A percentile compares a stretch with the other conserved stretches of the same genome.
These are phyloP conservation scores for Epirrhoe tristata DNA, from an alignment of 2,888 invertebrate species.

Conservation along the genomic window DNA sequence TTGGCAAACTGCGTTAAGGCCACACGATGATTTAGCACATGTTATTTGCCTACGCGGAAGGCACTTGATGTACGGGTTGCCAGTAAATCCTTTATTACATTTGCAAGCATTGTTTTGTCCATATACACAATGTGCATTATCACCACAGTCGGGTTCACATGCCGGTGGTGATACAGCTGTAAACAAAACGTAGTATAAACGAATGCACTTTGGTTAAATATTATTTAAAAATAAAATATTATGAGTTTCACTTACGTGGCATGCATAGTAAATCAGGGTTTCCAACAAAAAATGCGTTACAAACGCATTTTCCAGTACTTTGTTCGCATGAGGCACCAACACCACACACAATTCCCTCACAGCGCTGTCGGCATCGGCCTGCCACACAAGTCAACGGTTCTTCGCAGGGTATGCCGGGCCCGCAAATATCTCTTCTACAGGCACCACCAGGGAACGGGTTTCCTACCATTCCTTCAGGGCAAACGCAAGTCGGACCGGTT, in stretches of 20 bases:
- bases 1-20: conserved; percentile 91
- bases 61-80: conserved; percentile 95
- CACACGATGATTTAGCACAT: conserved; percentile 90
- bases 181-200: conserved; percentile 49
- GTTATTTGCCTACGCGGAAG: conserved; percentile 88
- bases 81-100: conserved; percentile 93
- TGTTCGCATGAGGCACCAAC: conserved; percentile 94
- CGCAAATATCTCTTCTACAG: conserved; percentile 93
- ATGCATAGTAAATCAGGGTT: conserved; percentile 95
- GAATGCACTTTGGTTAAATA: too few species aligned
- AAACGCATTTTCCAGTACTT: conserved; percentile 92
- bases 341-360: conserved; percentile 94
- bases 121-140: conserved; percentile 95
- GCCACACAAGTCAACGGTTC: conserved; percentile 93
- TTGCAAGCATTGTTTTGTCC: conserved; percentile 91
- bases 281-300: conserved; percentile 94
- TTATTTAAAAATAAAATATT: conserved; percentile 3
- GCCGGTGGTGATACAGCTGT: conserved; percentile 90
- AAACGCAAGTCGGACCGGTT: conserved; percentile 94
- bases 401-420: conserved; percentile 90
- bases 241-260: conserved; percentile 90
- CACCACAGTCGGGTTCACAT: conserved; percentile 92
- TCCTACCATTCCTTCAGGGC: conserved; percentile 93
- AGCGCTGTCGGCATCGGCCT: conserved; percentile 95
- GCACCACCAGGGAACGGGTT: conserved; percentile 97